Conservation (phyloP, 2,797 vertebrate genomes). For the Paramormyrops hopkinsi region DNA sequence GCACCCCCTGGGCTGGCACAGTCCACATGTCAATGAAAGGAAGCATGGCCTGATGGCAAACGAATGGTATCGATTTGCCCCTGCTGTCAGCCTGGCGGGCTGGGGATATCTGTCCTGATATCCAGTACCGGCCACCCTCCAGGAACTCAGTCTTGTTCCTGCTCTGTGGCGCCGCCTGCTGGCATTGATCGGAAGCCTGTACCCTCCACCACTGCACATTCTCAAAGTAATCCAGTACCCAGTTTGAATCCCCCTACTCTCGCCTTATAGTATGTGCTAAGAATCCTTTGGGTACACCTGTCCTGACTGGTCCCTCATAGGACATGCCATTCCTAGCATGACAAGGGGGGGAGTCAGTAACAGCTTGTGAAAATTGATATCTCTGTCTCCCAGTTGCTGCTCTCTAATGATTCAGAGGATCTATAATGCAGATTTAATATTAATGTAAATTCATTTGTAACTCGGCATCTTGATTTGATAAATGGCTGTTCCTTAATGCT, state of each 20-base stretch:
- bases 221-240: conserved; percentile 6
- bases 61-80: not conserved
- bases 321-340: not conserved
- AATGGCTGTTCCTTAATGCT: not conserved
- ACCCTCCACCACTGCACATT: not conserved
- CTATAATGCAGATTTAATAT: not conserved
- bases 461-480: not conserved
- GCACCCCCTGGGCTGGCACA: not conserved
- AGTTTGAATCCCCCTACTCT: not conserved
- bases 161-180: not conserved
- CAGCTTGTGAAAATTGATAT: not conserved
- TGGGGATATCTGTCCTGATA: not conserved
- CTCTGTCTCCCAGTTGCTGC: not conserved
- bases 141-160: not conserved
- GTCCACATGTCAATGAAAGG: not conserved
- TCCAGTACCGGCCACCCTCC: not conserved
- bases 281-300: not conserved
- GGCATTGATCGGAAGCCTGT: not conserved
- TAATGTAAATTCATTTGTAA: not conserved
- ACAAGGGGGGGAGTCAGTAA: not conserved
- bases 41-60: not conserved
- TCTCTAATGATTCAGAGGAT: not conserved
- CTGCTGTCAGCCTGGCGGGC: not conserved
- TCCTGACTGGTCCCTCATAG: not conserved
- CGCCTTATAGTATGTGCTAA: not conserved